These are phyloP conservation scores for Metopolophium dirhodum DNA, from an alignment of 1,140 invertebrate species.

Conservation along the genomic window DNA sequence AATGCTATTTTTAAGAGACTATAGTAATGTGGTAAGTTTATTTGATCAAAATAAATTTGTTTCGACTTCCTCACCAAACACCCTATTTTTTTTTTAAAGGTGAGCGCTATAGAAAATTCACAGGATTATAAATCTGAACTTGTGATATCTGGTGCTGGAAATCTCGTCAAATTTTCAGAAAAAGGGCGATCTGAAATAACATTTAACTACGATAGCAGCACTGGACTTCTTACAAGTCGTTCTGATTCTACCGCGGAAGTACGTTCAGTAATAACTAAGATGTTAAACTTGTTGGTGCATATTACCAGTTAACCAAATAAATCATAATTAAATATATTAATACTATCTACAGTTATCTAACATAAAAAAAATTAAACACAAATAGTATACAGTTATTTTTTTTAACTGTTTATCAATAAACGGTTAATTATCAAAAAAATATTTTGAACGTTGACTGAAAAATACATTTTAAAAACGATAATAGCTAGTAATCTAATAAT, in stretches of 20 bases:
- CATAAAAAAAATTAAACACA: no score
- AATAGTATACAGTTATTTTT: no score
- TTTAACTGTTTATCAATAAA: no score
- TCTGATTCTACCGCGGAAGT: conserved; percentile 69
- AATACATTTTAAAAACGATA: neutral
- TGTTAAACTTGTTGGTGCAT: neutral
- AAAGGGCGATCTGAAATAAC: conserved; percentile 82
- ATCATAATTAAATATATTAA: neutral
- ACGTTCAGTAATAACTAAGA: neutral
- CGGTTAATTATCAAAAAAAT: neutral
- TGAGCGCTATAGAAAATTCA: conserved; percentile 90
- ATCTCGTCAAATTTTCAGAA: conserved; percentile 81
- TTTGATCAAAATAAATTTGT: neutral
- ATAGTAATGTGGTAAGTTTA: conserved; percentile 76
- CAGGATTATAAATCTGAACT: conserved; percentile 90
- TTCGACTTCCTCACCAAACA: neutral
- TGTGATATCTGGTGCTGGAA: conserved; percentile 86
- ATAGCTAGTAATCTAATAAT: neutral
- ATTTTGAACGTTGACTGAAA: neutral
- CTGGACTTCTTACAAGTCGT: conserved; percentile 79
- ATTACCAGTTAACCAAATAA: no score
- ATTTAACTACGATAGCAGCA: conserved; percentile 83
- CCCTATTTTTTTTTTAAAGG: conserved; percentile 60
- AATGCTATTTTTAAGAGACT: conserved; percentile 88
- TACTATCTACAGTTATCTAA: no score